Conservation (phyloP, 2,888 invertebrate species). For the Ypsolopha scabrella region DNA sequence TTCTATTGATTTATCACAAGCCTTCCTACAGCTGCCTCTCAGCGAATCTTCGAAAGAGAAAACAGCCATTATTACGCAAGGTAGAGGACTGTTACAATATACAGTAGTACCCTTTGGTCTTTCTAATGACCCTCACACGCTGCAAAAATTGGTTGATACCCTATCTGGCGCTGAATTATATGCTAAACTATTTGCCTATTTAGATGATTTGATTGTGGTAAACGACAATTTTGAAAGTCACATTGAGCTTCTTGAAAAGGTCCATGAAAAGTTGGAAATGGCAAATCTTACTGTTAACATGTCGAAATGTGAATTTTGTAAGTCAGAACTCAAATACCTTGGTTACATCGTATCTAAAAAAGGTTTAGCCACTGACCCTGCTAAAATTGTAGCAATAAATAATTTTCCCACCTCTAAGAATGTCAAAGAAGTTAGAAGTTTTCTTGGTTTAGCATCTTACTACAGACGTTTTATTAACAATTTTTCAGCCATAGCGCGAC, state of each 20-base stretch:
- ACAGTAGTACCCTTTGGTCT: too few species aligned
- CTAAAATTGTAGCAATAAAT: background rate
- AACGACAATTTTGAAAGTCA: background rate
- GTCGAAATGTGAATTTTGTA: background rate
- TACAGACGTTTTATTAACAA: background rate
- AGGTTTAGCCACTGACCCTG: background rate
- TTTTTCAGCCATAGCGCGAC: background rate
- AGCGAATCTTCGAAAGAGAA: background rate
- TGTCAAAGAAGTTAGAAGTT: background rate
- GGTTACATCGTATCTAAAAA: too few species aligned
- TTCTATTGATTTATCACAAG: conserved; percentile 7
- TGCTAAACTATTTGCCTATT: too few species aligned
- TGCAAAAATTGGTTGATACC: too few species aligned
- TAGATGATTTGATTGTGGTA: too few species aligned
- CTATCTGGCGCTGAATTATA: too few species aligned
- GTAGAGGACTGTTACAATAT: conserved; percentile 12
- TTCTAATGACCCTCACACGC: too few species aligned
- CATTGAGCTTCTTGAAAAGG: background rate
- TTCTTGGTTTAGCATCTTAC: background rate
- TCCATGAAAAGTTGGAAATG: background rate
- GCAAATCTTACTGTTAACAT: background rate
- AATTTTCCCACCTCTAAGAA: background rate
- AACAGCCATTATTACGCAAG: background rate
- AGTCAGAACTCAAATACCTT: background rate
- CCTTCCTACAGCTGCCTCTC: conserved; percentile 3